Conservation (phyloP, 2,113 vertebrate genomes). For the Ascaphus truei region DNA sequence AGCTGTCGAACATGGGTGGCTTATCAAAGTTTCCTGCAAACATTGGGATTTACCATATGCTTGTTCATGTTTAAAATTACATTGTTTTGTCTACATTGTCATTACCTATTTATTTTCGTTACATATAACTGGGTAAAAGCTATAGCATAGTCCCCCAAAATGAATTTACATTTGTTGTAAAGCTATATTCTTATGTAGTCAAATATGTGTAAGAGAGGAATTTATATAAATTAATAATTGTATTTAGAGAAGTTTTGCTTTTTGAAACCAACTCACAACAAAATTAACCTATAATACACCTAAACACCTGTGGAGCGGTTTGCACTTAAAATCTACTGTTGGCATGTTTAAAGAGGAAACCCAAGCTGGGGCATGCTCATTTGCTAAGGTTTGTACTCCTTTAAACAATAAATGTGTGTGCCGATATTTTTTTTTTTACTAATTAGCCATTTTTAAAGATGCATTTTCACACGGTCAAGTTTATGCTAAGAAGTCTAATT, state of each 20-base stretch:
- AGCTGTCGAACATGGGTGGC: too few species aligned
- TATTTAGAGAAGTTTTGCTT: neutral
- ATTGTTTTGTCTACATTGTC: too few species aligned
- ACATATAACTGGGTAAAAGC: neutral
- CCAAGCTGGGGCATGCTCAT: conserved; percentile 12
- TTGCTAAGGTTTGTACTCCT: neutral
- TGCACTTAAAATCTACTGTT: neutral
- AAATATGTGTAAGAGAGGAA: neutral
- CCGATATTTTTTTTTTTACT: too few species aligned
- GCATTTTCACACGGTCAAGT: too few species aligned
- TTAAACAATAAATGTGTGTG: neutral
- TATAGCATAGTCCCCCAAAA: neutral
- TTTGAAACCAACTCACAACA: neutral
- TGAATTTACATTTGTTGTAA: too few species aligned
- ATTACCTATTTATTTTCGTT: neutral
- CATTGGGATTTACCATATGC: too few species aligned
- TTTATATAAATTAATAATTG: too few species aligned
- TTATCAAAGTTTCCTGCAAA: too few species aligned
- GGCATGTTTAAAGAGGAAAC: conserved; percentile 13
- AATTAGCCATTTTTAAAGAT: too few species aligned
- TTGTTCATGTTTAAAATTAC: too few species aligned
- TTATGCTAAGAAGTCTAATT: too few species aligned
- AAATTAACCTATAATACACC: neutral
- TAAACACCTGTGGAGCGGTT: conserved; percentile 2
- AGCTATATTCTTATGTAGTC: neutral